Evolutionary conservation across 2,888 invertebrate species (phyloP).

Genomic region (Willowsia nigromaculata): DNA sequence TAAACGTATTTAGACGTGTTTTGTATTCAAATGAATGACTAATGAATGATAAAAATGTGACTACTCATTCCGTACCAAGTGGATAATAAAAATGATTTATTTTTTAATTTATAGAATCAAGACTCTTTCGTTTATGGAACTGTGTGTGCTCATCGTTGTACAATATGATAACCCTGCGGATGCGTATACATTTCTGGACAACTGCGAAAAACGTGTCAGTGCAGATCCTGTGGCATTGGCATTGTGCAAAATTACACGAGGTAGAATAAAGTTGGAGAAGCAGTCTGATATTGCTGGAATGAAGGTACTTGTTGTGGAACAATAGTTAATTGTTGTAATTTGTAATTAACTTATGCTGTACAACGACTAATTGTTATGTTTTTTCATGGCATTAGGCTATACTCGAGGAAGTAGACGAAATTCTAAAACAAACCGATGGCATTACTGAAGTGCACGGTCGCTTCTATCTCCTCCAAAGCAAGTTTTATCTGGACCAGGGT

Average conservation of each 20-base stretch:
- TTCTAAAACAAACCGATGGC: constrained; percentile 93
- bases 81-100: too few relatives aligned
- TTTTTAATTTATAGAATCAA: too few relatives aligned
- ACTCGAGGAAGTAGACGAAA: constrained; percentile 91
- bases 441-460: constrained; percentile 95
- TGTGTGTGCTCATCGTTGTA: constrained; percentile 87
- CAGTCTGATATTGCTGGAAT: constrained; percentile 89
- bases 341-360: background rate
- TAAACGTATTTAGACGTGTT: too few relatives aligned
- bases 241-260: constrained; percentile 92
- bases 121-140: constrained; percentile 94
- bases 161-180: constrained; percentile 90
- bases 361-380: background rate
- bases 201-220: constrained; percentile 92
- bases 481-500: constrained; percentile 92
- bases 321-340: background rate
- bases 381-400: constrained; percentile 83
- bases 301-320: constrained; percentile 81
- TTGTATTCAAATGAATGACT: too few relatives aligned
- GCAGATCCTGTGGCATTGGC: constrained; percentile 92
- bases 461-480: constrained; percentile 95
- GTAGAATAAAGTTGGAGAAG: constrained; percentile 89
- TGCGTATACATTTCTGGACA: constrained; percentile 92
- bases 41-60: too few relatives aligned
- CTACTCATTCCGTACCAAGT: too few relatives aligned